Base-by-base conservation (phyloP, 2,888 invertebrate genomes). In the Cheilosia vulpina region DNA sequence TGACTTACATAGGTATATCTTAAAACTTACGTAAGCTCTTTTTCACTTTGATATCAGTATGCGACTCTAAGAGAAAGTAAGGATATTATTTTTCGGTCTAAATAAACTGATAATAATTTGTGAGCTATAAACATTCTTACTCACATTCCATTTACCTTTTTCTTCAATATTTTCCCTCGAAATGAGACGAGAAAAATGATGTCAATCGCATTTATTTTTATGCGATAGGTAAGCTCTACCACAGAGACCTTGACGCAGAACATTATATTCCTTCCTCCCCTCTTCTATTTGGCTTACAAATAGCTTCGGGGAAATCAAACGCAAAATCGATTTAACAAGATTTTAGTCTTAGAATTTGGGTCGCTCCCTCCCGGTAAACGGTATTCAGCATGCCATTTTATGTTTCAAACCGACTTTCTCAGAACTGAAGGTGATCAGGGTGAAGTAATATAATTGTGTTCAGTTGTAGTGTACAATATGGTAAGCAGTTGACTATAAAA, bases 311-410 rank as follows among this genome's bases (percentile, higher is more conserved):
- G 34, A 57, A 65, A 65, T 65, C 57, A 38, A 60, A 75, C 57
- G 50, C n/a, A 34, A 75, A 75, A 75, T 75, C 65, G 73, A 75
- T 75, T 50, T 57, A 75, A 75, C 57, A 63, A 57, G 73, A 57
- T 65, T 75, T 73, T 24, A 31, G 53, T 53, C 52, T 62, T 73
- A 34, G 19, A 31, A 72, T 53, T 24, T 31, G 43, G 43, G 53
- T 62, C 17, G 45, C 45, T 13, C 27, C 19, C 21, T 11, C 38
- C 13, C 7, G 68, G 45, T 15, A 2, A n/a, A 9, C 7, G 31
- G 31, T 31, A 9, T 9, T 5, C 2, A 11, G 15, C 11, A 52
- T 6, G 13, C 0, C 11, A 11, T 27, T 52, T 24, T 34, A 69
- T n/a, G 31, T 43, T 68, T 55, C 7, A 27, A 63, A 50, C 50